Base-by-base conservation (phyloP, 2,888 invertebrate species). In the Luffia ferchaultella region DNA sequence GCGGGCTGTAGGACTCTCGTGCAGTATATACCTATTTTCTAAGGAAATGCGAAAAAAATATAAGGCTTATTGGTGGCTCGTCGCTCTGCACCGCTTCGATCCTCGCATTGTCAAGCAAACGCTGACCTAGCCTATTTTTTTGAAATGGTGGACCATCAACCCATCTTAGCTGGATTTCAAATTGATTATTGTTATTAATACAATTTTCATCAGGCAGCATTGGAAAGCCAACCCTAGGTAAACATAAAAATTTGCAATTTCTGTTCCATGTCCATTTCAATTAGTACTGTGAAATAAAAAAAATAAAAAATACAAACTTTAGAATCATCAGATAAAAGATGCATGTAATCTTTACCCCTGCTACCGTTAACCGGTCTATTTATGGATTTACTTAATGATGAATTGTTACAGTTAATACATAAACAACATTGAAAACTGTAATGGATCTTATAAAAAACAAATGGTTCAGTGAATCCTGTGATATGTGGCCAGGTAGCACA, bases 381-480 rank as follows among this genome's bases (percentile, higher is more conserved):
- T 30, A 30, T 30, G 30, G 3, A 30, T 12, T 30, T 30, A 30
- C 12, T 30, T 30, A 12, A 12, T 30, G 3, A 12, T 30, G 30
- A 12, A 7, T 30, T 30, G 30, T 30, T 30, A 12, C 30, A 30
- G 18, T 42, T 40, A 17, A 17, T 1, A 20, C 17, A 20, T 30
- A 19, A 30, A 16, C 16, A 30, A 16, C 17, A 47, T 15, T 15
- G 2, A 16, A 20, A 30, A 41, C 42, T 41, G 42, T 18, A 48
- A 93, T 94, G 94, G 85, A 94, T 71, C 70, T 74, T 46, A 66
- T 96, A 52, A 88, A 87, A 60, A 85, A 90, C 62, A 93, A 94
- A 55, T 98, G 98, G 98, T 98, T 96, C 70, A 93, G 93, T 58
- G 98, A 98, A 84, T 84, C 92, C 16, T 95, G 92, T 64, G 91